Percentiles rank a stretch among this genome's conserved stretches.
Evolutionary conservation across 2,888 invertebrate genomes (phyloP).

Genomic region (Ennomos quercinarius): DNA sequence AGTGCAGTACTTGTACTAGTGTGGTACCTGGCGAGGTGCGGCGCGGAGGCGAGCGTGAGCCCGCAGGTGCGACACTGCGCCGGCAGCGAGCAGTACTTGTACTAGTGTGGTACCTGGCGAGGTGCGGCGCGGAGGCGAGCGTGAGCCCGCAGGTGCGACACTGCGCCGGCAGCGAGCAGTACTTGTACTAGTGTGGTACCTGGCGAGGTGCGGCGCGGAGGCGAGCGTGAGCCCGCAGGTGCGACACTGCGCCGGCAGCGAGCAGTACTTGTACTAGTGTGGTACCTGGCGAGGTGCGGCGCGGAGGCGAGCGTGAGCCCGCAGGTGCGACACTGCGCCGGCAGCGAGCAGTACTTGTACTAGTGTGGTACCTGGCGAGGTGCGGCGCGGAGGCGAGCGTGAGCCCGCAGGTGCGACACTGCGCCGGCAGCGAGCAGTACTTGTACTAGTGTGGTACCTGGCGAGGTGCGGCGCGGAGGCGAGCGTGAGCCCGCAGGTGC

Average conservation of each 20-base stretch:
- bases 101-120: conserved; percentile 86
- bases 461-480: conserved; percentile 99
- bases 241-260: conserved; percentile 98
- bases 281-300: conserved; percentile 94
- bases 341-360: conserved; percentile 88
- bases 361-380: conserved; percentile 87
- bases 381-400: conserved; percentile 99
- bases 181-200: conserved; percentile 86
- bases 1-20: no score
- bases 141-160: conserved; percentile 98
- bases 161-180: conserved; percentile 99
- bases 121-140: conserved; percentile 98
- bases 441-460: conserved; percentile 57
- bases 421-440: conserved; percentile 98
- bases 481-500: conserved; percentile 96
- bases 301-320: conserved; percentile 98
- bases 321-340: conserved; percentile 98
- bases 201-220: conserved; percentile 98
- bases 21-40: conserved; percentile 92
- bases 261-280: conserved; percentile 92
- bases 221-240: conserved; percentile 98
- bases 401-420: conserved; percentile 97
- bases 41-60: conserved; percentile 97
- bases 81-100: conserved; percentile 93
- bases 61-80: conserved; percentile 98